Evolutionary conservation across 2,888 invertebrate genomes (phyloP), one percentile per base, ranked within the genome.

Genomic region (Scaeva pyrastri): DNA sequence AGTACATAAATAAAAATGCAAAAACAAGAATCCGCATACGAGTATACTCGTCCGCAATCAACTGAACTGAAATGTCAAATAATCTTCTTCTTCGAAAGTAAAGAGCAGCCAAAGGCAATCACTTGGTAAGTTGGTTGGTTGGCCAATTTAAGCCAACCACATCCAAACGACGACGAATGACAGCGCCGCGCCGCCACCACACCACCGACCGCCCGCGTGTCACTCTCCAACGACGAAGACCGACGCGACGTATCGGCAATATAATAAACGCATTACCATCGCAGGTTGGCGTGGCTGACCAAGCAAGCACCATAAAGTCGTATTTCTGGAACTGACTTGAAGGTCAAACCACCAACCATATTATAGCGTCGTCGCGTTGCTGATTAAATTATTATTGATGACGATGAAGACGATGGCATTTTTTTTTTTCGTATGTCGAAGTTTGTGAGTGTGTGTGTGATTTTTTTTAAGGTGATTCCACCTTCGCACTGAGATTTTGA

Each of bases 261-360:
- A 78, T 73, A 31, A 3, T 55, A 62, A 48, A 73, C 72, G 72
- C 56, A 82, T 82, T 74, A 82, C 74, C 81, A 82, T 81, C 82
- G 48, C 60, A 55, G 60, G 72, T 76, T 85, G 80, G 85, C 60
- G 85, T 73, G 85, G 76, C 74, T 60, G 75, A 80, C 64, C 79
- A 52, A 66, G 64, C 56, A 66, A 39, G 58, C 58, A 39, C 60
- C 39, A 43, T 66, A 45, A 79, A 84, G 84, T 75, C 74, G 86
- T 74, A 68, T 82, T 82, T 66, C 86, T 86, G 81, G 71, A 86
- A 86, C 74, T 82, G 82, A 81, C 70, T 86, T 86, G 86, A 86
- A 86, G 86, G 86, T 86, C 86, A 86, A 86, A 86, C 86, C 86
- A 78, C 82, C 77, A 86, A 45, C 83, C 68, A 66, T 72, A 16